Base-by-base conservation (phyloP, 2,113 vertebrate species). In the Pseudorasbora parva region DNA sequence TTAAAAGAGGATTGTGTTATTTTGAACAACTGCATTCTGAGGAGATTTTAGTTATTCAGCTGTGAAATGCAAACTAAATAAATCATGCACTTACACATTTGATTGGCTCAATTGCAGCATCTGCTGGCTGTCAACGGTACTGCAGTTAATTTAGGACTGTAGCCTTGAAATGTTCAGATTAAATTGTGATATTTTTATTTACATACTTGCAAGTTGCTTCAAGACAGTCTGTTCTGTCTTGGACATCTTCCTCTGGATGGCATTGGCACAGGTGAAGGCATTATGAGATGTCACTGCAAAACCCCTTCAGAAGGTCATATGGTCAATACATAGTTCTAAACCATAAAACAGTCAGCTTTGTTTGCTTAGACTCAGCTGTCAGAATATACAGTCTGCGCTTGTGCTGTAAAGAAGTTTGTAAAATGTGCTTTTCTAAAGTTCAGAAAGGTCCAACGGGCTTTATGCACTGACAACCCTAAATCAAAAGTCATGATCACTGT, bases 101-200 rank as follows among this genome's bases (percentile, higher is more conserved):
- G 30, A 68, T 74, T 56, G 82, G 83, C 74, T 87, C 83, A 76
- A 87, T 82, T 59, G 83, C 81, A 54, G 33, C 83, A 79, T 85
- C 83, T 87, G 76, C 83, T 85, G 86, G 74, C 23, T 27, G 10
- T 27, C 25, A 8, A 11, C 7, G 41, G 72, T 51, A 84, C 47
- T 75, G 15, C 14, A n/a, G 62, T 5, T 37, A 4, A 66, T 66
- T 66, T 66, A 37, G 1, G n/a, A n/a, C n/a, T n/a, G n/a, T 41
- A 19, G 8, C n/a, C 8, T 68, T 37, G 8, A 69, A 0, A 30
- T 1, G 8, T 15, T 14, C 23, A 14, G 5, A 66, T 66, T 37
- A 4, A 7, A 7, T 17, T 51, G 6, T 2, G 2, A 11, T 45
- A 11, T 45, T 41, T 14, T 3, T 17, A 49, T 74, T 51, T 30